phyloP scores from a whole-genome alignment of 2,888 invertebrate species.

The Thera obeliscata region DNA sequence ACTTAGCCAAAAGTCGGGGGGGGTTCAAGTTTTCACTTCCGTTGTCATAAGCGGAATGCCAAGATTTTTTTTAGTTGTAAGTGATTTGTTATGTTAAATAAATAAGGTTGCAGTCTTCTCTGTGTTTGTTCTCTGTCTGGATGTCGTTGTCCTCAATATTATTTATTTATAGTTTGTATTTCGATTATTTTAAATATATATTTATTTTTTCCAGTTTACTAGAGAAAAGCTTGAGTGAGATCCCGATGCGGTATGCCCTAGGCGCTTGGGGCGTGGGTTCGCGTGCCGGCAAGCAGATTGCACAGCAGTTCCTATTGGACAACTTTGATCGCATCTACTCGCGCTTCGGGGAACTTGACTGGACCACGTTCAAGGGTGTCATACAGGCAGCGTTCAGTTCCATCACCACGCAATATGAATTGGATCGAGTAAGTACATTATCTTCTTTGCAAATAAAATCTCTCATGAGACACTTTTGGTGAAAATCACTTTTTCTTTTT shows the following conservation, averaged over 20 bases:
- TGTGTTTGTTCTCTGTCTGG: too few relatives aligned
- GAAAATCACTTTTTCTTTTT: too few relatives aligned
- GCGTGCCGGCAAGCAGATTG: constrained; percentile 84
- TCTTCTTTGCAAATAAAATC: too few relatives aligned
- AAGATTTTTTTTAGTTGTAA: too few relatives aligned
- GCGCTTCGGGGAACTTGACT: constrained; percentile 66
- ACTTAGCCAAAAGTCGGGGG: too few relatives aligned
- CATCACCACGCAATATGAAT: constrained; percentile 61
- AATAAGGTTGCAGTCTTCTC: too few relatives aligned
- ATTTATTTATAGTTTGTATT: too few relatives aligned
- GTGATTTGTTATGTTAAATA: too few relatives aligned
- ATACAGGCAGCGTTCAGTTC: constrained; percentile 70
- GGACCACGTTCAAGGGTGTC: constrained; percentile 69
- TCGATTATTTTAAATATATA: neutral
- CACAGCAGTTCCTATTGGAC: constrained; percentile 89
- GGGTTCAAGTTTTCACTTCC: too few relatives aligned
- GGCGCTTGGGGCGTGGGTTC: constrained; percentile 71
- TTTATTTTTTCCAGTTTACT: constrained; percentile 57
- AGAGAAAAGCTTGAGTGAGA: constrained; percentile 65
- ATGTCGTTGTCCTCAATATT: too few relatives aligned
- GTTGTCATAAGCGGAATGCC: too few relatives aligned
- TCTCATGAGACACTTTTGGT: too few relatives aligned
- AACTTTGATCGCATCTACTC: constrained; percentile 87
- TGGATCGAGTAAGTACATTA: constrained; percentile 59
- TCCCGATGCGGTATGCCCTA: constrained; percentile 74